Evolutionary conservation across 2,797 vertebrate genomes (phyloP).

Genomic region (Lepilemur septentrionalis): DNA sequence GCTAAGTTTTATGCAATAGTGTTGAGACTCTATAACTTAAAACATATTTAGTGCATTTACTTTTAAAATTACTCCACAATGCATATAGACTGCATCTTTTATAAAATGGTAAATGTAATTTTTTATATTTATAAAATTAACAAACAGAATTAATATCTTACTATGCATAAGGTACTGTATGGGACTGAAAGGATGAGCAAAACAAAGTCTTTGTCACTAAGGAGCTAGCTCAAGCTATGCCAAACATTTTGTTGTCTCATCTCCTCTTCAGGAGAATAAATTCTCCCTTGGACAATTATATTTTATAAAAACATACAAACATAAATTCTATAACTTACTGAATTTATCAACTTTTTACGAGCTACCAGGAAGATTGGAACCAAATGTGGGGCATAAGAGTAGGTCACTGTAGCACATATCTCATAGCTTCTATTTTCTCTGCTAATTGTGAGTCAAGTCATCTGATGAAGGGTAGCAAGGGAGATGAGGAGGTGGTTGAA

Average conservation of each 20-base stretch:
- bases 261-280: neutral
- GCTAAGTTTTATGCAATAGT: neutral
- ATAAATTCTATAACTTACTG: neutral
- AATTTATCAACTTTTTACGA: neutral
- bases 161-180: neutral
- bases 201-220: neutral
- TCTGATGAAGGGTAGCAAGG: neutral
- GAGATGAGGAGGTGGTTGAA: neutral
- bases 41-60: neutral
- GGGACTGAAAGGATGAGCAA: neutral
- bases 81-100: neutral
- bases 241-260: neutral
- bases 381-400: neutral
- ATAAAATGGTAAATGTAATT: neutral
- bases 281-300: neutral
- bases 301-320: neutral
- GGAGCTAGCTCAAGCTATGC: neutral
- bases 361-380: neutral
- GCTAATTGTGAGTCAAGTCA: neutral
- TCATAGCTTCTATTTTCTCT: neutral
- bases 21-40: neutral
- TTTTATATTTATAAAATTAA: neutral
- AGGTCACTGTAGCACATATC: neutral
- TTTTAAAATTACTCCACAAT: neutral
- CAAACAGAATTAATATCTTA: neutral